These are phyloP conservation scores for Conus ventricosus DNA, from an alignment of 1,140 invertebrate genomes.

Conservation along the genomic window DNA sequence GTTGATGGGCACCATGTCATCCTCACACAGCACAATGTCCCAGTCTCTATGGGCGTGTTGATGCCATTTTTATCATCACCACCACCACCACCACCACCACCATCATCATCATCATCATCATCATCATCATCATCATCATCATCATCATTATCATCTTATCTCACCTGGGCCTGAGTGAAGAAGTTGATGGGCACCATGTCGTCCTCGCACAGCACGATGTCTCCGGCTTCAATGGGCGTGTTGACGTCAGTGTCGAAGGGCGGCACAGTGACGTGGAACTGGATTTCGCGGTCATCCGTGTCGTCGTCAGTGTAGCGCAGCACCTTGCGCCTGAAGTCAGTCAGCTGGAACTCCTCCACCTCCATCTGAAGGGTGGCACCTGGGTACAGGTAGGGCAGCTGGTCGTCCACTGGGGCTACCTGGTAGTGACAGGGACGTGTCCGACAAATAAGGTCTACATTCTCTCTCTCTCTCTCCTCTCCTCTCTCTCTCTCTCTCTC, in stretches of 20 bases:
- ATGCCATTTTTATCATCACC: not conserved
- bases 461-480: no score
- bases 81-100: not conserved
- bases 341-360: slow-evolving; percentile 71
- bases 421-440: slow-evolving; percentile 43
- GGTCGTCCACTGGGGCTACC: slow-evolving; percentile 70
- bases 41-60: no score
- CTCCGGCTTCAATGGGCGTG: slow-evolving; percentile 66
- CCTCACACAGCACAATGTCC: slow-evolving; percentile 69
- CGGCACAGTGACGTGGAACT: slow-evolving; percentile 61
- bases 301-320: slow-evolving; percentile 72
- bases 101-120: not conserved
- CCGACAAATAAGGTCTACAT: no score
- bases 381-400: slow-evolving; percentile 70
- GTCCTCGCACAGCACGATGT: slow-evolving; percentile 70
- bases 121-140: not conserved
- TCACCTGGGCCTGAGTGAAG: slow-evolving; percentile 72
- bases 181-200: slow-evolving; percentile 54
- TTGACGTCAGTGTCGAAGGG: slow-evolving; percentile 71
- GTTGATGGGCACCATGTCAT: slow-evolving; percentile 54
- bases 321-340: slow-evolving; percentile 67
- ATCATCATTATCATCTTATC: not conserved
- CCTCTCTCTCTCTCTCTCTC: no score
- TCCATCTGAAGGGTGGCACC: slow-evolving; percentile 67
- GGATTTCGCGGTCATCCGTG: slow-evolving; percentile 68